Conservation (phyloP, 2,113 vertebrate species). For the Riparia riparia region DNA sequence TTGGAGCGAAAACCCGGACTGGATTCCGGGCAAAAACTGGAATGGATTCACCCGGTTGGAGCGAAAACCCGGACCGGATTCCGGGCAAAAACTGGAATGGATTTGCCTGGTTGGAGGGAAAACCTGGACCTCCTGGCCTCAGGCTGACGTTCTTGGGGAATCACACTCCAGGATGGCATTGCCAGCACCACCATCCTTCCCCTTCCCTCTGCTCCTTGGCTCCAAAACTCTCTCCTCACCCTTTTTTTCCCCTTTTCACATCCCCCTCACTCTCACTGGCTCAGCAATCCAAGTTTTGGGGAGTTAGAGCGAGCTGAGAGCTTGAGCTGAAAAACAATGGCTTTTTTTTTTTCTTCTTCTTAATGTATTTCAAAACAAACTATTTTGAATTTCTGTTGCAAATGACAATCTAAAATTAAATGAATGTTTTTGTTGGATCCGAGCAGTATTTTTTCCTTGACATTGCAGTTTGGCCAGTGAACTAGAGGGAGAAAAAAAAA, state of each 20-base stretch:
- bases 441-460: not conserved
- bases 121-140: too few relatives aligned
- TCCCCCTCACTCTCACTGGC: not conserved
- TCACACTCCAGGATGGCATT: rapidly evolving
- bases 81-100: too few relatives aligned
- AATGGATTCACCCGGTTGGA: too few relatives aligned
- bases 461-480: not conserved
- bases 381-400: not conserved
- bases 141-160: not conserved
- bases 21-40: too few relatives aligned
- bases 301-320: not conserved
- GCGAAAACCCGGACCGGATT: too few relatives aligned
- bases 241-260: not conserved
- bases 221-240: not conserved
- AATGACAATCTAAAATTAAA: slow-evolving; percentile 8
- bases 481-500: not conserved
- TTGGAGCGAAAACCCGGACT: too few relatives aligned
- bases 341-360: not conserved
- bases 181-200: not conserved
- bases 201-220: not conserved
- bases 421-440: not conserved
- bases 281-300: not conserved
- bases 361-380: not conserved
- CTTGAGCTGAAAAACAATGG: not conserved
- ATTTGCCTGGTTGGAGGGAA: too few relatives aligned